Base-by-base conservation (phyloP, 2,113 vertebrate genomes). In the Percopsis transmontana region DNA sequence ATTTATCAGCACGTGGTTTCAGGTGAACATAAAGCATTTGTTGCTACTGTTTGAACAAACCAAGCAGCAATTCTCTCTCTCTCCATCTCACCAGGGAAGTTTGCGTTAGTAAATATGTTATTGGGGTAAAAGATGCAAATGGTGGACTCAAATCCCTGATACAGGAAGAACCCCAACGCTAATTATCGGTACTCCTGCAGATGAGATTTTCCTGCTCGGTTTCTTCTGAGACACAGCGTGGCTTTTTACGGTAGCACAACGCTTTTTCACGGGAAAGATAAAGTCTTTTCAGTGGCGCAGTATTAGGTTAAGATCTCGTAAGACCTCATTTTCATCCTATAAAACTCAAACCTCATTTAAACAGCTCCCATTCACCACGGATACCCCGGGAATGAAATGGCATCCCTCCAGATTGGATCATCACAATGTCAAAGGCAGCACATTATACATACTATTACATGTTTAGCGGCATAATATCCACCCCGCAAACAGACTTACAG, bases 1-100 rank as follows among this genome's bases (percentile, higher is more conserved):
- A 68, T 74, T 87, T 86, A 88, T 86, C 85, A 84, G 59, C 33
- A 20, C 27, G 63, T 45, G 69, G 87, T 91, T 90, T 89, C 85
- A 89, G 80, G 82, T 85, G 85, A 87, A 86, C 63, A 75, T 68
- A 81, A 81, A 84, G 83, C 70, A 88, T 76, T 83, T 79, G 68
- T 79, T 68, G 80, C 68, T 38, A 66, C 24, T 52, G 62, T 77
- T 82, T 72, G 77, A 83, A 81, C 65, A 77, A 85, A 76, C 74
- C n/a, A 77, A 80, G 62, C 62, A 74, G 68, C 60, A 73, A 69
- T 64, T 69, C 68, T 70, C 68, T 82, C 53, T 66, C n/a, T 16
- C 51, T 15, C 52, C 56, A 62, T 75, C 81, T 66, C 75, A 58
- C 67, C 62, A 56, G 82, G 62, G 63, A 20, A 59, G 55, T 66